A percentile compares a stretch with the other conserved stretches of the same genome.
phyloP scores from a whole-genome alignment of 2,113 vertebrate species.

The Salvator merianae region DNA sequence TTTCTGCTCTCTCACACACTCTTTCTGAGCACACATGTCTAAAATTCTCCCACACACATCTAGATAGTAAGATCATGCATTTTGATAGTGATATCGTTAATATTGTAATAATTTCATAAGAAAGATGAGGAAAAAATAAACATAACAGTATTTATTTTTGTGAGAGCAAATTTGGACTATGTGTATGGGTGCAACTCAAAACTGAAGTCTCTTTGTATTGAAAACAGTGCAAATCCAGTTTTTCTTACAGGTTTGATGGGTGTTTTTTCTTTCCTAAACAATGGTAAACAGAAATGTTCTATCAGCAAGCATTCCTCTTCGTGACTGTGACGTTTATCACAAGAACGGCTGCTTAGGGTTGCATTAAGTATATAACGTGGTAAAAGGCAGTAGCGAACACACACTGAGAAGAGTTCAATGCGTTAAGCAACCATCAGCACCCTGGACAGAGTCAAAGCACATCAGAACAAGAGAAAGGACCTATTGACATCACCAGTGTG shows the following conservation, averaged over 20 bases:
- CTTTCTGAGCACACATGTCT: too few relatives aligned
- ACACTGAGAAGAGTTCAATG: background rate
- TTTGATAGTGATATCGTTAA: background rate
- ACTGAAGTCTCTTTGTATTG: background rate
- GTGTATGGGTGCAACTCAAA: background rate
- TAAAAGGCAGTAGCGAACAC: background rate
- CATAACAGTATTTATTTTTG: background rate
- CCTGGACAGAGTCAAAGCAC: background rate
- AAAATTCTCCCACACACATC: background rate
- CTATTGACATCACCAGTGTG: too few relatives aligned
- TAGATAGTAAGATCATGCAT: background rate
- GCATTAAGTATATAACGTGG: too few relatives aligned
- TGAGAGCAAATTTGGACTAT: background rate
- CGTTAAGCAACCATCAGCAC: background rate
- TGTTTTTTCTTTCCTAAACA: background rate
- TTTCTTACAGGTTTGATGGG: background rate
- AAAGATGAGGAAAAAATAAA: background rate
- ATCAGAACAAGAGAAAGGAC: too few relatives aligned
- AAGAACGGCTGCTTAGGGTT: background rate
- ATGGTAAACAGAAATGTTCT: background rate
- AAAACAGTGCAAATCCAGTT: background rate
- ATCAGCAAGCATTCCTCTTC: background rate
- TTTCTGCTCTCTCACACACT: background rate
- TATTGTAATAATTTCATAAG: background rate
- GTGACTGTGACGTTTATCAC: too few relatives aligned